Conservation (phyloP, 1,140 invertebrate species). For the Psilanteris sp. region DNA sequence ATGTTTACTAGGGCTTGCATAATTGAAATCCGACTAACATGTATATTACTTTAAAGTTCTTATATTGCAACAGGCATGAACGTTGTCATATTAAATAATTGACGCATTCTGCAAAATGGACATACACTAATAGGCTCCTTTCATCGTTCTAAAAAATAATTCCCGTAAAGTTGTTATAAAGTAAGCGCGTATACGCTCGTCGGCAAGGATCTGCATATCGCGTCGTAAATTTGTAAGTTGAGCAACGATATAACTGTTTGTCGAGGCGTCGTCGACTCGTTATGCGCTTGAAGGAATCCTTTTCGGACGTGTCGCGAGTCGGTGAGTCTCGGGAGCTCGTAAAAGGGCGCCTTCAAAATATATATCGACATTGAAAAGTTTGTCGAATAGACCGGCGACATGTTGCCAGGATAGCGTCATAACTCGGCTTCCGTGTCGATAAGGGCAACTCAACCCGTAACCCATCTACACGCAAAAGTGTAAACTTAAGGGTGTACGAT, state of each 20-base stretch:
- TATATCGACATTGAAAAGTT: slow-evolving; percentile 78
- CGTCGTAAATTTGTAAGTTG: slow-evolving; percentile 41
- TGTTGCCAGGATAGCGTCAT: slow-evolving; percentile 75
- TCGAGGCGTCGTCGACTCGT: slow-evolving; percentile 30
- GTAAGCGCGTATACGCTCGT: neutral
- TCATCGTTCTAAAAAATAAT: no score
- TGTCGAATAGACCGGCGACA: slow-evolving; percentile 77
- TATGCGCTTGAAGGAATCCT: slow-evolving; percentile 43
- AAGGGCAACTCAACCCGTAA: slow-evolving; percentile 40
- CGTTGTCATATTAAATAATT: no score
- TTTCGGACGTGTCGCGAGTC: slow-evolving; percentile 47
- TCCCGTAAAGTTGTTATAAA: no score
- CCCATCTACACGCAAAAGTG: slow-evolving; percentile 64
- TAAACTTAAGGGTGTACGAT: slow-evolving; percentile 70
- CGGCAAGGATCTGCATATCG: neutral
- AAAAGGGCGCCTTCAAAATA: slow-evolving; percentile 73
- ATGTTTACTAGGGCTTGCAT: no score
- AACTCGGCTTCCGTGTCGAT: slow-evolving; percentile 70
- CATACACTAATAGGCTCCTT: no score
- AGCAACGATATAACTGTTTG: slow-evolving; percentile 41
- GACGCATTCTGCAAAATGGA: no score
- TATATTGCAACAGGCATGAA: no score
- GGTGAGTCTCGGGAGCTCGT: slow-evolving; percentile 51
- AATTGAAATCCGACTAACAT: no score
- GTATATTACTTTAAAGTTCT: no score